Percentiles rank a stretch among this genome's conserved stretches.
Conservation (phyloP, 2,113 vertebrate genomes). For the Tor tambroides region DNA sequence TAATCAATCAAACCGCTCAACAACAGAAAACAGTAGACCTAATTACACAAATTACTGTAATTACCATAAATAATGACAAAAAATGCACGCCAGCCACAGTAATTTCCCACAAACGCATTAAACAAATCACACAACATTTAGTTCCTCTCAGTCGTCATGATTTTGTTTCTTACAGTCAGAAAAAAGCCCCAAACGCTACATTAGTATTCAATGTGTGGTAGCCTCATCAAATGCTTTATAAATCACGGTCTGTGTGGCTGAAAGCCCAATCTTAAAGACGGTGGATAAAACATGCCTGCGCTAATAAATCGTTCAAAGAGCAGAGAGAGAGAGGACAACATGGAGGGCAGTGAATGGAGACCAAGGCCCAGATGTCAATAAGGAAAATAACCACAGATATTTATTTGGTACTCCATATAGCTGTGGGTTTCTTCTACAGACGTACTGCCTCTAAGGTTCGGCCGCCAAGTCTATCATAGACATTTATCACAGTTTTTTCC, state of each 20-base stretch:
- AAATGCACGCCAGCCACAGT: not conserved
- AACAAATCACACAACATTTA: not conserved
- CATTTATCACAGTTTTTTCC: no score
- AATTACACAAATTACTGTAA: conserved; percentile 7
- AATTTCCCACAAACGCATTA: not conserved
- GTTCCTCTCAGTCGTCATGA: not conserved
- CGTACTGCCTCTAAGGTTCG: no score
- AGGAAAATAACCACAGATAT: not conserved
- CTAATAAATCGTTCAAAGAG: conserved; percentile 43
- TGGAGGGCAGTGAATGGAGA: conserved; percentile 6
- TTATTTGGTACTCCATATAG: not conserved
- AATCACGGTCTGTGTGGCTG: conserved; percentile 38
- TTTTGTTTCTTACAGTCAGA: conserved; percentile 10
- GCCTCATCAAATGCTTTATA: conserved; percentile 50
- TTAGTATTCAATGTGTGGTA: conserved; percentile 34
- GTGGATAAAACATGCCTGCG: conserved; percentile 27
- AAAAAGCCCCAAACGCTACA: conserved; percentile 46
- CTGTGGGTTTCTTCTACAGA: not conserved
- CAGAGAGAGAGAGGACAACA: not conserved
- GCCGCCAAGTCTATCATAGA: no score
- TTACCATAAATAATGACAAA: conserved; percentile 1
- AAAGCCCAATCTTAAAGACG: conserved; percentile 22
- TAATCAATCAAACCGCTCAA: not conserved
- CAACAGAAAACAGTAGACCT: not conserved
- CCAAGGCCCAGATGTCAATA: not conserved